Percentiles rank a stretch among this genome's conserved stretches.
These are phyloP conservation scores for Drosophila gaucha DNA, from an alignment of 2,888 invertebrate genomes.

Conservation along the genomic window DNA sequence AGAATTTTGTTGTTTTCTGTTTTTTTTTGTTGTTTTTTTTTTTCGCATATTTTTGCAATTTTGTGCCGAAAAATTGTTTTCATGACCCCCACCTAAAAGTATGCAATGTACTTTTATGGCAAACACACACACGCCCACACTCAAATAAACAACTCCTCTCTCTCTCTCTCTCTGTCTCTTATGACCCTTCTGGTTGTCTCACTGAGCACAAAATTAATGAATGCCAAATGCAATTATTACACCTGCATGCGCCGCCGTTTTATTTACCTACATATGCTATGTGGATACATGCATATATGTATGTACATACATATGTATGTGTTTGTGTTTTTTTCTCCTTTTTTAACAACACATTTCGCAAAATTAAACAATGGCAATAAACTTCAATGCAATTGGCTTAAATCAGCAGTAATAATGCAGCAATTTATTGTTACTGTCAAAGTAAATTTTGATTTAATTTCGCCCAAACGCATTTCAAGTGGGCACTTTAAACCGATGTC, in stretches of 20 bases:
- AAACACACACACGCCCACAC: not conserved
- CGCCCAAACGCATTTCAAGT: not conserved
- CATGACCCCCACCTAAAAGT: conserved; percentile 48
- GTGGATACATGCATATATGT: conserved; percentile 3
- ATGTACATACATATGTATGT: not conserved
- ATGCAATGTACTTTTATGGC: conserved; percentile 50
- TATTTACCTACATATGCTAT: not conserved
- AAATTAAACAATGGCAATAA: conserved; percentile 45
- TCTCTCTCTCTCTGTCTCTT: not conserved
- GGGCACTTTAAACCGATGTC: not conserved
- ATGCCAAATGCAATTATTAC: conserved; percentile 74
- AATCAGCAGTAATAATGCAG: conserved; percentile 49
- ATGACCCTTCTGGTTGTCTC: not conserved
- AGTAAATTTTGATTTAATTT: conserved; percentile 1
- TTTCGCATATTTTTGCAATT: conserved; percentile 20
- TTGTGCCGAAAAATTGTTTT: conserved; percentile 32
- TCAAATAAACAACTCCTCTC: not conserved
- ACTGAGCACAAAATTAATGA: conserved; percentile 56
- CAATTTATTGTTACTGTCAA: conserved; percentile 31
- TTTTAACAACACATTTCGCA: conserved; percentile 7
- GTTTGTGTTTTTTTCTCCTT: too few relatives aligned
- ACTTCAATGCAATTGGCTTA: conserved; percentile 47
- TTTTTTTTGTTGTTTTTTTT: conserved; percentile 17
- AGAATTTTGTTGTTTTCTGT: not conserved
- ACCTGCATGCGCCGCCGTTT: conserved; percentile 58